phyloP scores from a whole-genome alignment of 2,888 invertebrate species.

The Octodonta nipae region DNA sequence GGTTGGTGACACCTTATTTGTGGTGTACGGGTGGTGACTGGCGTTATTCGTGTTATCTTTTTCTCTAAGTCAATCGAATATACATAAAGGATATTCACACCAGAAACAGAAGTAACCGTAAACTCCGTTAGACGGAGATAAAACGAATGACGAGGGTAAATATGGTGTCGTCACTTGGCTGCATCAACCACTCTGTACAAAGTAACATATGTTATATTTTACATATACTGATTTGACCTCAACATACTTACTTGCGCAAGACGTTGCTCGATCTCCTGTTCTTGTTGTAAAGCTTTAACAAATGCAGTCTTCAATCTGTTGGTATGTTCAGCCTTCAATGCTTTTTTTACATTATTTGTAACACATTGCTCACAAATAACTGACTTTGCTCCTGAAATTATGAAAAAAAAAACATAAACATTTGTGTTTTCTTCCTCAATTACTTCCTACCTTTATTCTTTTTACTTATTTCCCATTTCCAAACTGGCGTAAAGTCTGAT shows the following conservation, averaged over 20 bases:
- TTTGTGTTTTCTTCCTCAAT: too few species aligned
- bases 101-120: not conserved
- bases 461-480: constrained; percentile 89
- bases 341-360: constrained; percentile 93
- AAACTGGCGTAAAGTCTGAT: constrained; percentile 96
- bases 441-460: constrained; percentile 31
- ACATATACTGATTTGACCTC: too few species aligned
- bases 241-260: constrained; percentile 47
- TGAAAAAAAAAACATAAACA: too few species aligned
- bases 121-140: not conserved
- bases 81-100: too few species aligned
- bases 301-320: constrained; percentile 96
- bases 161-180: too few species aligned
- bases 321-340: constrained; percentile 94
- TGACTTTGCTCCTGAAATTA: constrained; percentile 47
- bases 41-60: too few species aligned
- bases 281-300: constrained; percentile 93
- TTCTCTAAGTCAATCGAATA: too few species aligned
- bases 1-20: too few species aligned
- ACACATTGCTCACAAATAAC: constrained; percentile 98
- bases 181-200: too few species aligned
- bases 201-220: too few species aligned
- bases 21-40: too few species aligned
- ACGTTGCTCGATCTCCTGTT: constrained; percentile 92
- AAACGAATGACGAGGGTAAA: too few species aligned